Evolutionary conservation across 2,113 vertebrate genomes (phyloP).

Genomic region (Colinus virginianus): DNA sequence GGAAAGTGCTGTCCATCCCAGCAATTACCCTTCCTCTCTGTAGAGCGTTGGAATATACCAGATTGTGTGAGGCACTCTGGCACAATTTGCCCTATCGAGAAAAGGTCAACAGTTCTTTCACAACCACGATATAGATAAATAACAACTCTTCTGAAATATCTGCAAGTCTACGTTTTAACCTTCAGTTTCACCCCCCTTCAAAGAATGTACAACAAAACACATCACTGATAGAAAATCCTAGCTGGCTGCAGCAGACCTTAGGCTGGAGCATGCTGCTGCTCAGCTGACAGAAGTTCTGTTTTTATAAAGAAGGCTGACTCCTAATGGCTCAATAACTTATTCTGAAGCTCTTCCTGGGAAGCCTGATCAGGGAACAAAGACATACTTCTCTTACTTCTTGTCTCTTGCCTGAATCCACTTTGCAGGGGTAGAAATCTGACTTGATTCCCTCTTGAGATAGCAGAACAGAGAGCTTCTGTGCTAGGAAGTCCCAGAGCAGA

Average conservation of each 20-base stretch:
- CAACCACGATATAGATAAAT: neutral
- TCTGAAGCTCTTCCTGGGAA: neutral
- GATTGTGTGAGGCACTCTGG: neutral
- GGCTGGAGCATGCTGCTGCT: neutral
- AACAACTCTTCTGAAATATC: neutral
- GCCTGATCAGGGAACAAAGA: neutral
- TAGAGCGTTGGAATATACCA: neutral
- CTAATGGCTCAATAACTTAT: neutral
- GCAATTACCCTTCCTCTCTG: neutral
- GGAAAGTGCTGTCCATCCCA: neutral
- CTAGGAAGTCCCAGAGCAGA: neutral
- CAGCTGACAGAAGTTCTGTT: neutral
- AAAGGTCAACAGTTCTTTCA: neutral
- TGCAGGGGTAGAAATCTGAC: neutral
- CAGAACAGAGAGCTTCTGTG: neutral
- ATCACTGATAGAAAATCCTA: neutral
- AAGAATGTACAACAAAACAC: neutral
- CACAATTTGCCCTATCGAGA: neutral
- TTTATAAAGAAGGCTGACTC: neutral
- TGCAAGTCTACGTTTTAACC: neutral
- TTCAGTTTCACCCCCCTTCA: neutral
- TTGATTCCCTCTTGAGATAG: neutral
- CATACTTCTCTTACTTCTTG: neutral
- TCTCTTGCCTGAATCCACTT: neutral
- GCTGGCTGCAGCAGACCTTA: neutral